Evolutionary conservation across 2,797 vertebrate species (phyloP), one percentile per base, ranked within the genome.

Genomic region (Tenualosa ilisha): DNA sequence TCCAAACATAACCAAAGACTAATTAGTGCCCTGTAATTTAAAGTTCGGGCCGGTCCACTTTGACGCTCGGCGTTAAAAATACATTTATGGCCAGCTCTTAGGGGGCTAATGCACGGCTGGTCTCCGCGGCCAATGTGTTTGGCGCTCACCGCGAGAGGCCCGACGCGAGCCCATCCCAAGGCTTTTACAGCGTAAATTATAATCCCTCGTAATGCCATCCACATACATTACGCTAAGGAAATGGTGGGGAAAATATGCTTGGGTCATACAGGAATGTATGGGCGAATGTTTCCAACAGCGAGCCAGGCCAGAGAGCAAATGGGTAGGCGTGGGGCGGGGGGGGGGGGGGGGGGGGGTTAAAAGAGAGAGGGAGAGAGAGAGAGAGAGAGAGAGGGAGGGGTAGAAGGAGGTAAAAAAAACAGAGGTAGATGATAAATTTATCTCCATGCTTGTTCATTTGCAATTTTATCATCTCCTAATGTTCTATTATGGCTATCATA

Each of bases 381-480:
- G 37, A 8, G 68, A 20, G 68, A 20, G 12, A 40, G 65, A 72
- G 13, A 31, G 65, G 1, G 54, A 17, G 68, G 12, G 37, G 6
- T 0, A 43, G 59, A n/a, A 24, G 59, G n/a, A 63, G 22, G 59
- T 24, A 63, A 79, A 79, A 46, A 79, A 46, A 79, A n/a, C 40
- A 79, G 20, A 53, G 50, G 37, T 49, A 88, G 89, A 90, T 86
- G 91, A 92, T 88, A 89, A 91, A 94, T 92, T 92, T 91, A 91
- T 94, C 92, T 91, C 68, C 31, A 24, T 90, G 88, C 92, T 90
- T 92, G 91, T 93, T 94, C 93, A 94, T 93, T 92, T 91, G 91
- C 89, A 94, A 93, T 93, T 94, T 94, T 93, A 95, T 94, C 93
- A 93, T 92, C 93, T 93, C 92, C 91, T 94, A 94, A 95, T 95